Evolutionary conservation across 1,140 invertebrate genomes (phyloP).

Genomic region (Saxidomus purpurata): DNA sequence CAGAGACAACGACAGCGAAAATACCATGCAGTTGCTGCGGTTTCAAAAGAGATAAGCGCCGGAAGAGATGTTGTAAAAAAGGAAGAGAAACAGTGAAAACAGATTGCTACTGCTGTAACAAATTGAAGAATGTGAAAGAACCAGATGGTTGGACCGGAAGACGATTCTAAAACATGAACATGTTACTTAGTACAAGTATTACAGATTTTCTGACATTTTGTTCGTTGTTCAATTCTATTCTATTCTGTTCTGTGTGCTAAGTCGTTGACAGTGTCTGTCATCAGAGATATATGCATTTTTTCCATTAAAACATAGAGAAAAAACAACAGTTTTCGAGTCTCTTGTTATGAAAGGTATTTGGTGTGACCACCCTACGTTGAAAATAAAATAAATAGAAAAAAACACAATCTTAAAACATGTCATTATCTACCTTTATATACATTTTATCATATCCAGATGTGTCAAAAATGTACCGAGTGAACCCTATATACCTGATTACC

Average conservation of each 20-base stretch:
- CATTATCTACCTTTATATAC: neutral
- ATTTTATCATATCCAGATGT: neutral
- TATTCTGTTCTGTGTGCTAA: too few relatives aligned
- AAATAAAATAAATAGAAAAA: neutral
- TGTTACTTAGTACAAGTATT: too few relatives aligned
- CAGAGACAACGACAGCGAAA: neutral
- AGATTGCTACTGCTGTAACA: neutral
- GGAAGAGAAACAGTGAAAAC: too few relatives aligned
- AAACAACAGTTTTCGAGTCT: neutral
- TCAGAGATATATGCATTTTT: too few relatives aligned
- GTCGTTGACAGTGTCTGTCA: too few relatives aligned
- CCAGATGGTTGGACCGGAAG: neutral
- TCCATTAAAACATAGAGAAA: too few relatives aligned
- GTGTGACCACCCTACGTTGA: neutral
- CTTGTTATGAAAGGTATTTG: neutral
- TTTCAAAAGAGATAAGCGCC: neutral
- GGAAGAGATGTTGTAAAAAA: too few relatives aligned
- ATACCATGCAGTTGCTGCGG: neutral
- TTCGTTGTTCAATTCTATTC: too few relatives aligned
- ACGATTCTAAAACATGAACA: neutral
- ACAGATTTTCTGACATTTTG: too few relatives aligned
- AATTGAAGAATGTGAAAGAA: neutral
- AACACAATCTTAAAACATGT: neutral
- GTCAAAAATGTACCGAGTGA: neutral
- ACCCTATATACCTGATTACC: neutral